phyloP scores from a whole-genome alignment of 2,797 vertebrate species.

The Notolabrus celidotus region DNA sequence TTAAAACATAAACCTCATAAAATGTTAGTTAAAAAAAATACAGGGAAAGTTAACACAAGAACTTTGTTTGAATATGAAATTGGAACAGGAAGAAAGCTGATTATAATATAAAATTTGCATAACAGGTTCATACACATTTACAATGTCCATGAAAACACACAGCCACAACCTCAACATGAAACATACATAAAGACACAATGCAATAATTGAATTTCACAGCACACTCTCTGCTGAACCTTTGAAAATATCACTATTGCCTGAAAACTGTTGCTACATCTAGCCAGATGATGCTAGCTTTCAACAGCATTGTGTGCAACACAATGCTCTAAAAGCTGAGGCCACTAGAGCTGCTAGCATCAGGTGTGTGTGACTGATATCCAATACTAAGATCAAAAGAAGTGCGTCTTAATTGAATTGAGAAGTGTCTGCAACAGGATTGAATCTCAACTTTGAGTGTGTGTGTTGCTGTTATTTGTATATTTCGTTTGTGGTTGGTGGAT shows the following conservation, averaged over 20 bases:
- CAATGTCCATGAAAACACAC: not conserved
- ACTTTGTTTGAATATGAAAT: not conserved
- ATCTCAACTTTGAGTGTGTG: conserved; percentile 50
- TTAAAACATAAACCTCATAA: not conserved
- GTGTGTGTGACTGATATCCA: conserved; percentile 78
- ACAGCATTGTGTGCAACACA: conserved; percentile 69
- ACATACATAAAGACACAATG: conserved; percentile 21
- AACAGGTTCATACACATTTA: conserved; percentile 9
- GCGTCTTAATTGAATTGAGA: conserved; percentile 77
- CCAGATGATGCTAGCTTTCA: conserved; percentile 78
- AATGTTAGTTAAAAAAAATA: no score
- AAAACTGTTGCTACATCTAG: conserved; percentile 72
- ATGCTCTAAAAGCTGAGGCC: conserved; percentile 52
- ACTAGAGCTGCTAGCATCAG: conserved; percentile 77
- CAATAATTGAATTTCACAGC: conserved; percentile 44
- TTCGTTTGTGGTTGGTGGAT: conserved; percentile 61
- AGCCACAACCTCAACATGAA: not conserved
- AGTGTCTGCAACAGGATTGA: conserved; percentile 51
- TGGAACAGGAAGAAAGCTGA: conserved; percentile 33
- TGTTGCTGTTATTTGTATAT: conserved; percentile 52
- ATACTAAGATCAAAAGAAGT: conserved; percentile 80
- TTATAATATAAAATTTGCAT: conserved; percentile 37
- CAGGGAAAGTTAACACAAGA: not conserved
- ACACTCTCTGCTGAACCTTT: conserved; percentile 42
- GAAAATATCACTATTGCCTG: conserved; percentile 45